Base-by-base conservation (phyloP, 1,140 invertebrate genomes). In the Drosophila gunungcola region DNA sequence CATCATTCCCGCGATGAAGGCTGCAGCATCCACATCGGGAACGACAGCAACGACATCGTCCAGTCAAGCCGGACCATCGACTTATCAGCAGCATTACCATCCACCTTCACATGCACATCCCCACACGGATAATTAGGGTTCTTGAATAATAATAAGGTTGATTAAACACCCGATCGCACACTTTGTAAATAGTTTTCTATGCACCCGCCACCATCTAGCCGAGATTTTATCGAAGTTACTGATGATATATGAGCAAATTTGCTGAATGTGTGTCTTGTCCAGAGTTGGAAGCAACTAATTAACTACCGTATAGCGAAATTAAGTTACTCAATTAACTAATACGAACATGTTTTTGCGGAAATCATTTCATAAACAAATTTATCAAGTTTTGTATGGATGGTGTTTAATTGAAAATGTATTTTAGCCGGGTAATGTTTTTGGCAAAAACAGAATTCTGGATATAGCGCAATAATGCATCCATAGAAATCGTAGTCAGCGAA, bases 1-100 rank as follows among this genome's bases (percentile, higher is more conserved):
- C 88, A 93, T 95, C 11, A 92, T 91, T 56, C 91, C 91, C 10
- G 39, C 62, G 27, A 56, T 80, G 3, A 88, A 82, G 53, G 57
- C 89, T 2, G 27, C 72, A 39, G 27, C 74, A 7, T 12, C 72
- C n/a, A 7, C 72, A 51, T 52, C 63, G n/a, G 48, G 54, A 46
- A 73, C 53, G 43, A 54, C 76, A 49, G 64, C 78, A 9, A 41
- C 62, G 7, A 86, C 78, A 41, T 79, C 85, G 11, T 74, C 82
- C 4, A 65, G 52, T 27, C 81, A 78, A 39, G 75, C 83, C 6
- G 60, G 79, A 13, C 57, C 83, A 7, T 86, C 82, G 13, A 36
- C 65, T 57, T 73, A 69, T 38, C 73, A 61, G 27, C 58, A 55
- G 21, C 80, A 53, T 9, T 64, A 72, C 29, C 80, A 84, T 57